phyloP scores from a whole-genome alignment of 2,113 vertebrate genomes.

The Corythoichthys intestinalis region DNA sequence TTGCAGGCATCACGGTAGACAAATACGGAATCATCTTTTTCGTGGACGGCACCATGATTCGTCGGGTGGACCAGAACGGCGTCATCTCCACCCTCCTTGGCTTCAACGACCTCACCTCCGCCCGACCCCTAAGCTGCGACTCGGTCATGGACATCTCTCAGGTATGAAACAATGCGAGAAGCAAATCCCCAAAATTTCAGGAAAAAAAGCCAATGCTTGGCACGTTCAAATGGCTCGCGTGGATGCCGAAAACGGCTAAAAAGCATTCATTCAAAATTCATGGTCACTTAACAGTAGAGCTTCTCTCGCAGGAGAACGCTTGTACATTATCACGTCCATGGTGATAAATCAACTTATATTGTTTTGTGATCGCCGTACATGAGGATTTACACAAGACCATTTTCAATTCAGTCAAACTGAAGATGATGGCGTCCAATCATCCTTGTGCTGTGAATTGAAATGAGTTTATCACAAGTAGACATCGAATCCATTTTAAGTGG shows the following conservation, averaged over 20 bases:
- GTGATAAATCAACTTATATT: not conserved
- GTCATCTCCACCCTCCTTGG: conserved; percentile 95
- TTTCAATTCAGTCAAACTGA: too few species aligned
- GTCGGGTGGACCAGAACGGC: conserved; percentile 93
- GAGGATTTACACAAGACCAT: not conserved
- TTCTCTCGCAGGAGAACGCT: conserved; percentile 46
- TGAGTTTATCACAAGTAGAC: too few species aligned
- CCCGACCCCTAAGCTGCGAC: conserved; percentile 94
- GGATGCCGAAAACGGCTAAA: conserved; percentile 67
- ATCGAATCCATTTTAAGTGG: too few species aligned
- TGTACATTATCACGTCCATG: conserved; percentile 14
- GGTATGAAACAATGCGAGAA: conserved; percentile 60
- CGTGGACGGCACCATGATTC: conserved; percentile 96
- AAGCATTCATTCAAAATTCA: conserved; percentile 75
- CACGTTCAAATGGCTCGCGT: conserved; percentile 56
- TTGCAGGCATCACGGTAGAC: conserved; percentile 91
- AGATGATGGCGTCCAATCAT: too few species aligned
- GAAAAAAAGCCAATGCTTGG: too few species aligned
- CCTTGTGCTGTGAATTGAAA: too few species aligned
- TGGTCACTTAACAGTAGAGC: conserved; percentile 52
- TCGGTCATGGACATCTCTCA: conserved; percentile 98
- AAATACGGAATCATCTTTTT: conserved; percentile 95
- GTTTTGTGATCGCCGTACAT: not conserved
- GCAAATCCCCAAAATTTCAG: not conserved
- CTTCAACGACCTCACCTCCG: conserved; percentile 95